These are phyloP conservation scores for Xiphorhynchus elegans DNA, from an alignment of 2,113 vertebrate genomes.

Conservation along the genomic window DNA sequence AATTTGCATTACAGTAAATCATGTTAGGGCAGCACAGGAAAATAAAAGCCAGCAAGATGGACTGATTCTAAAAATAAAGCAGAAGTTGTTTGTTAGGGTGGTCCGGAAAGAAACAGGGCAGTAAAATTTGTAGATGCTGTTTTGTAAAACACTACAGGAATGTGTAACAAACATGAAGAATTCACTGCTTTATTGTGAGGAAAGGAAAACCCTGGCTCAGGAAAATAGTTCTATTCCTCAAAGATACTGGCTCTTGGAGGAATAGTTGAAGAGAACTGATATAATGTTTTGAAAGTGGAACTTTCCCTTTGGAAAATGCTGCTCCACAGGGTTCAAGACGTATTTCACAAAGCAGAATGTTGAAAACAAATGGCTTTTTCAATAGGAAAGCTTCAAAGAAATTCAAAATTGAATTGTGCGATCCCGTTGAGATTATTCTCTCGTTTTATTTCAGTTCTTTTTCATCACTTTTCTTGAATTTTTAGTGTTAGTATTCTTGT, in stretches of 20 bases:
- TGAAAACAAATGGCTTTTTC: background rate
- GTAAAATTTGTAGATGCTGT: background rate
- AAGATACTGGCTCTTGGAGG: background rate
- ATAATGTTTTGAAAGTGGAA: background rate
- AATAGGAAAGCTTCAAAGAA: background rate
- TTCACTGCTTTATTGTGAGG: background rate
- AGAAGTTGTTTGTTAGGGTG: conserved; percentile 48
- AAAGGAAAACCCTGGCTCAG: background rate
- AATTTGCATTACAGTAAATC: conserved; percentile 23
- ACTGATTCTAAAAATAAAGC: conserved; percentile 56
- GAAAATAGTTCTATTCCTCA: background rate
- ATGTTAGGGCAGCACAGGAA: conserved; percentile 15
- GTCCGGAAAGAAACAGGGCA: conserved; percentile 12
- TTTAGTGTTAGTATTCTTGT: background rate
- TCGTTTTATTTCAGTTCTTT: background rate
- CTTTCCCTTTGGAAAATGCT: background rate
- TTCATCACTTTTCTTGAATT: background rate
- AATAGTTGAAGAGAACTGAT: background rate
- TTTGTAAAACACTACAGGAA: background rate
- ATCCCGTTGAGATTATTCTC: background rate
- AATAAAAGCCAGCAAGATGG: conserved; percentile 33
- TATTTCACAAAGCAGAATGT: background rate
- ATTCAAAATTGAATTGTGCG: background rate
- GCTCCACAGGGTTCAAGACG: background rate
- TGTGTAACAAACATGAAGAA: background rate